Percentiles rank a stretch among this genome's conserved stretches.
These are phyloP conservation scores for Oreochromis spilurus DNA, from an alignment of 2,113 vertebrate species.

Conservation along the genomic window DNA sequence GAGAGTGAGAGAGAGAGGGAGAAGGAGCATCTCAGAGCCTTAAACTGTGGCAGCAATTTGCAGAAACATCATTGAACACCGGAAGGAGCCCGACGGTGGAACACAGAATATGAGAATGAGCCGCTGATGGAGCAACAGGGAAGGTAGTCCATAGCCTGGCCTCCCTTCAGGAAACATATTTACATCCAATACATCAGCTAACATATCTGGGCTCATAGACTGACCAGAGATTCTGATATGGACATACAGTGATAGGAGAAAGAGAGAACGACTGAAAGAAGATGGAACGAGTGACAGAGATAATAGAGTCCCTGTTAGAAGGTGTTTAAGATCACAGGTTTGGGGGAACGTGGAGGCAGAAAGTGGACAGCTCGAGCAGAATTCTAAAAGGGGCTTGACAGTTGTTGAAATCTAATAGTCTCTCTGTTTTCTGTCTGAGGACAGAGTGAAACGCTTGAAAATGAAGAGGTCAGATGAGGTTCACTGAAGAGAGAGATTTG, in stretches of 20 bases:
- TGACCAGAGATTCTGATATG: conserved; percentile 46
- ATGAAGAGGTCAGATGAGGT: conserved; percentile 17
- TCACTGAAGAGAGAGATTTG: conserved; percentile 15
- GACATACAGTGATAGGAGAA: conserved; percentile 16
- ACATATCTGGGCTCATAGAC: conserved; percentile 50
- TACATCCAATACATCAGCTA: conserved; percentile 60
- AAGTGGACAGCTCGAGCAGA: conserved; percentile 23
- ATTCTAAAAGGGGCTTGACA: conserved; percentile 19
- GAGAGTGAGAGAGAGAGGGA: conserved; percentile 2
- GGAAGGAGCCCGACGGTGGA: conserved; percentile 9
- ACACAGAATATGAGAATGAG: conserved; percentile 41
- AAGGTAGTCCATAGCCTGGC: conserved; percentile 25
- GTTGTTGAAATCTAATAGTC: conserved; percentile 27
- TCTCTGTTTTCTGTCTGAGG: conserved; percentile 30
- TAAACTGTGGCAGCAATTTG: neutral
- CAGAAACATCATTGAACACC: conserved; percentile 36
- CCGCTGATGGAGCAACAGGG: conserved; percentile 1
- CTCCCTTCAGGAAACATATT: conserved; percentile 54
- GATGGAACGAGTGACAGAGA: neutral
- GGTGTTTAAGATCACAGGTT: conserved; percentile 7
- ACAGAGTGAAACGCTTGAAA: conserved; percentile 12
- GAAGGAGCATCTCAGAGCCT: conserved; percentile 30
- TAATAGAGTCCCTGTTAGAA: conserved; percentile 3
- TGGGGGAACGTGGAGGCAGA: conserved; percentile 4
- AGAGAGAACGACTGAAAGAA: neutral